A percentile compares a stretch with the other conserved stretches of the same genome.
These are phyloP conservation scores for Pagrus major DNA, from an alignment of 2,113 vertebrate genomes.

Conservation along the genomic window DNA sequence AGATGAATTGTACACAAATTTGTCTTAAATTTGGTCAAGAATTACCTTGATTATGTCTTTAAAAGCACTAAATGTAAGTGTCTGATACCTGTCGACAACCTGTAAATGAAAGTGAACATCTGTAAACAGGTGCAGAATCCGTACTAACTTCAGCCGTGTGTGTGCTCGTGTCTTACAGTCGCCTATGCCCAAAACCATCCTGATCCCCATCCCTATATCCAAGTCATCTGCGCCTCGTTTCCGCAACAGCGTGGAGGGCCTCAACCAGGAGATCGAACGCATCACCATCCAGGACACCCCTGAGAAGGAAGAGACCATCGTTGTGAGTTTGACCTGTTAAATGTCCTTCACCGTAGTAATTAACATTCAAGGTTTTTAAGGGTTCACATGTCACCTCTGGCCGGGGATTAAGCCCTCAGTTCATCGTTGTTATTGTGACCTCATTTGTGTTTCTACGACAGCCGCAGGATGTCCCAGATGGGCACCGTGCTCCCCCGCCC, in stretches of 20 bases:
- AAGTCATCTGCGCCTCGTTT: slow-evolving; percentile 95
- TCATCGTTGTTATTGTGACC: slow-evolving; percentile 43
- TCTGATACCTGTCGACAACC: too few species aligned
- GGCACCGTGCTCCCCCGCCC: slow-evolving; percentile 95
- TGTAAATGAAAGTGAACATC: neutral
- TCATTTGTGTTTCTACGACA: slow-evolving; percentile 59
- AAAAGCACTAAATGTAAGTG: too few species aligned
- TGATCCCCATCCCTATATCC: slow-evolving; percentile 94
- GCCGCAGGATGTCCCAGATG: slow-evolving; percentile 97
- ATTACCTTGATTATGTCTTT: too few species aligned
- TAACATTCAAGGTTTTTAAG: neutral
- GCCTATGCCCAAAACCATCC: slow-evolving; percentile 93
- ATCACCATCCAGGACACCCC: slow-evolving; percentile 97
- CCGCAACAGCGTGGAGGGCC: slow-evolving; percentile 96
- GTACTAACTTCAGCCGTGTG: neutral
- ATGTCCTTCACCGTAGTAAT: neutral
- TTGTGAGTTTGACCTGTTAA: slow-evolving; percentile 85
- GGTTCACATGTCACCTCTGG: neutral
- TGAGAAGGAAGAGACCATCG: slow-evolving; percentile 94
- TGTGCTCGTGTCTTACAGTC: slow-evolving; percentile 82
- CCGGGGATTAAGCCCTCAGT: slow-evolving; percentile 1
- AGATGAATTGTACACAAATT: too few species aligned
- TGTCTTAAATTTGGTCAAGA: too few species aligned
- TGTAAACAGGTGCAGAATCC: neutral
- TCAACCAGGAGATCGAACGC: slow-evolving; percentile 98